These are phyloP conservation scores for Marcusenius ussheri DNA, from an alignment of 2,113 vertebrate species.

Conservation along the genomic window DNA sequence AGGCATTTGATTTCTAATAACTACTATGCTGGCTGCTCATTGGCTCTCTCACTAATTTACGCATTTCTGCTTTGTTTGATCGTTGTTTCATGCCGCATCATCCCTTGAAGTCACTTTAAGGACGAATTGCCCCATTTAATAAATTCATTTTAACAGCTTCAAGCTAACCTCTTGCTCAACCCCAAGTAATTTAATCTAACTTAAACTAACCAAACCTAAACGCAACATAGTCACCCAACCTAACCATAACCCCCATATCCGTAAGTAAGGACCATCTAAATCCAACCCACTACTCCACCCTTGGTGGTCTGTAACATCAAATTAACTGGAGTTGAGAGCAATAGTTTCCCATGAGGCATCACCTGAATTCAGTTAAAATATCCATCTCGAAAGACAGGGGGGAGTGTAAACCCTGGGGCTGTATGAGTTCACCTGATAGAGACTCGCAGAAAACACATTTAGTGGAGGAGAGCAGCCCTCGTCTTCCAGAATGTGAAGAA, in stretches of 20 bases:
- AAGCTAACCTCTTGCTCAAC: background rate
- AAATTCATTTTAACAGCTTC: background rate
- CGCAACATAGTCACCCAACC: background rate
- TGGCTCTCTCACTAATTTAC: background rate
- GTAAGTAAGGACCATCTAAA: background rate
- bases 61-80: background rate
- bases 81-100: background rate
- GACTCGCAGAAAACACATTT: background rate
- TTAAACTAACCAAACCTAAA: background rate
- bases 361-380: background rate
- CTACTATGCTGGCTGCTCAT: background rate
- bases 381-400: background rate
- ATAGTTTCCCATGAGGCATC: background rate
- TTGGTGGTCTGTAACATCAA: background rate
- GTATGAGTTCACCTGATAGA: background rate
- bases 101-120: background rate
- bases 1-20: background rate
- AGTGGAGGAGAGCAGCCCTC: background rate
- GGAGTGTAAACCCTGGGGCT: background rate
- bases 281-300: background rate
- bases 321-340: background rate
- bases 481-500: background rate
- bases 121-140: background rate
- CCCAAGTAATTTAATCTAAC: background rate
- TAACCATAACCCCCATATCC: background rate